phyloP scores from a whole-genome alignment of 2,888 invertebrate genomes.

The Apotomis turbidana region DNA sequence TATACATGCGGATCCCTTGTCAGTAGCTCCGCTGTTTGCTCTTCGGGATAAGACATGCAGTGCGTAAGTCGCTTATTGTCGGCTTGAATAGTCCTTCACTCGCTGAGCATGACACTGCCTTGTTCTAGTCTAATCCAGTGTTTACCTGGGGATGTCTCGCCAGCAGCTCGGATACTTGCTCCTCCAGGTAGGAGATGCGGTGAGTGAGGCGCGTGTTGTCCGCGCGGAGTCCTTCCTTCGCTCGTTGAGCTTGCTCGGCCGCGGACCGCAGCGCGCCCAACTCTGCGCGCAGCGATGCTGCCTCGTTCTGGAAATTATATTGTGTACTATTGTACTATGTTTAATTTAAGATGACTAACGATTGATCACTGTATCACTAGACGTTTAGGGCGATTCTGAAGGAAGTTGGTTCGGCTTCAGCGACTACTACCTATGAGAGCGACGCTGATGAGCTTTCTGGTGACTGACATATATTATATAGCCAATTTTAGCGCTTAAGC shows the following conservation, averaged over 20 bases:
- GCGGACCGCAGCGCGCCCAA: slow-evolving; percentile 83
- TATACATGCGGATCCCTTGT: slow-evolving; percentile 70
- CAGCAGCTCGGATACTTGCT: slow-evolving; percentile 89
- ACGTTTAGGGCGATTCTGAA: too few relatives aligned
- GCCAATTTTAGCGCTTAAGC: too few relatives aligned
- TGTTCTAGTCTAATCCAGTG: neutral
- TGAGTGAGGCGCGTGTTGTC: slow-evolving; percentile 94
- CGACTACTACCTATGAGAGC: too few relatives aligned
- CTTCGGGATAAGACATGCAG: slow-evolving; percentile 94
- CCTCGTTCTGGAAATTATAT: slow-evolving; percentile 70
- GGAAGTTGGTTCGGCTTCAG: too few relatives aligned
- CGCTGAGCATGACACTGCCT: neutral
- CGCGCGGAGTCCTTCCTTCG: slow-evolving; percentile 86
- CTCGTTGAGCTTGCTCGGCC: slow-evolving; percentile 85
- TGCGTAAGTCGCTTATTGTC: slow-evolving; percentile 94
- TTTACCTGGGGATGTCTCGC: slow-evolving; percentile 70
- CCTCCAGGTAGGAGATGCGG: slow-evolving; percentile 94
- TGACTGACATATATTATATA: too few relatives aligned
- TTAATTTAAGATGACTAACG: too few relatives aligned
- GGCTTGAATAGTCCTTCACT: slow-evolving; percentile 54
- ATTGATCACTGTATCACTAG: too few relatives aligned
- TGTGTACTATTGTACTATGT: neutral
- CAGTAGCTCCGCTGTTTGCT: slow-evolving; percentile 89
- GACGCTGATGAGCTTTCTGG: too few relatives aligned
- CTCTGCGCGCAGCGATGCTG: slow-evolving; percentile 82